Conservation (phyloP, 2,113 vertebrate genomes). For the Scolopax mira region DNA sequence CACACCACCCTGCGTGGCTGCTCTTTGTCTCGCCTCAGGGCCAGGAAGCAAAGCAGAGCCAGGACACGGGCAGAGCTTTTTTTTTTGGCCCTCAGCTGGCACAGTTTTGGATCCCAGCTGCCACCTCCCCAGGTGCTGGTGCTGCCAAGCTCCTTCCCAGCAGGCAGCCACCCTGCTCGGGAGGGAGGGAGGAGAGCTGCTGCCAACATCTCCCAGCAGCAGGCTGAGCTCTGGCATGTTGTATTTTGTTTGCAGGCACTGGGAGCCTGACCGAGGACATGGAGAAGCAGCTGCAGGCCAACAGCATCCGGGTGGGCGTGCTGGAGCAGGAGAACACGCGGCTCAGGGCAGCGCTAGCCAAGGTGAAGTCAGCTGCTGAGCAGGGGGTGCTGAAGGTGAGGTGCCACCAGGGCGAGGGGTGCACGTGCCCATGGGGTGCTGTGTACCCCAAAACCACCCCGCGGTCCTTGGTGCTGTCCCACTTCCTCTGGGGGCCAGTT, state of each 20-base stretch:
- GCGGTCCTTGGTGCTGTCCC: rapidly evolving
- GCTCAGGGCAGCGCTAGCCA: slow-evolving; percentile 75
- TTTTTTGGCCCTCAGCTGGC: background rate
- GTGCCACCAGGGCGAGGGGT: rapidly evolving
- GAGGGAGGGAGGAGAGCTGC: background rate
- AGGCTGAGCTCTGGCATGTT: rapidly evolving
- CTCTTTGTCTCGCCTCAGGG: background rate
- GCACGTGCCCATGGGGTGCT: rapidly evolving
- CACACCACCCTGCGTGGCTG: rapidly evolving
- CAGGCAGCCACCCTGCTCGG: rapidly evolving
- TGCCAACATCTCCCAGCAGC: background rate
- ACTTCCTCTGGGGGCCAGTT: no score
- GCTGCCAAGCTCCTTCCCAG: background rate
- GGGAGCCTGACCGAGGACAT: slow-evolving; percentile 84
- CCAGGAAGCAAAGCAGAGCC: background rate
- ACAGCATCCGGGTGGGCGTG: slow-evolving; percentile 81
- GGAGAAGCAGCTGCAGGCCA: slow-evolving; percentile 88
- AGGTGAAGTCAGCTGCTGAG: slow-evolving; percentile 72
- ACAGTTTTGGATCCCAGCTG: background rate
- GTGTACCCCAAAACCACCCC: background rate
- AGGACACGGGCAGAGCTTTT: background rate
- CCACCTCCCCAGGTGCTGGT: rapidly evolving
- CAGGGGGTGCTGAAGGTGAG: slow-evolving; percentile 71
- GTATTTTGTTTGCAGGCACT: slow-evolving; percentile 71
- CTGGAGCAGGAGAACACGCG: slow-evolving; percentile 84